Evolutionary conservation across 2,797 vertebrate species (phyloP).

Genomic region (Chelon labrosus): DNA sequence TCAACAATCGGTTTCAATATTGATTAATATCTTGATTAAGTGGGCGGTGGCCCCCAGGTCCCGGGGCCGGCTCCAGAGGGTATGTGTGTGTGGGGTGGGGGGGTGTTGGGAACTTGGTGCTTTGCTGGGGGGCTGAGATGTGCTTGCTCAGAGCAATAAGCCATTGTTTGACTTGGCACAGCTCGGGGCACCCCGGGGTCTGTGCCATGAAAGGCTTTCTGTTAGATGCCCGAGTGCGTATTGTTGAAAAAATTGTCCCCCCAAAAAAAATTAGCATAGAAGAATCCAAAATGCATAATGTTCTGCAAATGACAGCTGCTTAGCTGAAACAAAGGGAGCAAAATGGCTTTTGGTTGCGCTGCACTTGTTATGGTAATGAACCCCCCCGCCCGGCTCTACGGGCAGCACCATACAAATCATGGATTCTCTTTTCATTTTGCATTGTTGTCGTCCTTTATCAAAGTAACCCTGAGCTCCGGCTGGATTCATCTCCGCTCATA

Average conservation of each 20-base stretch:
- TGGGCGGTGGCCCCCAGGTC: constrained; percentile 69
- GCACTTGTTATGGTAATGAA: constrained; percentile 89
- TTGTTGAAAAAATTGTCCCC: constrained; percentile 95
- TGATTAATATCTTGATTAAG: constrained; percentile 93
- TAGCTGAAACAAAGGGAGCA: constrained; percentile 91
- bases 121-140: constrained; percentile 88
- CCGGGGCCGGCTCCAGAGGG: constrained; percentile 85
- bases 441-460: constrained; percentile 37
- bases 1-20: constrained; percentile 70
- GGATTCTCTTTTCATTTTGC: constrained; percentile 34
- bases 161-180: constrained; percentile 96
- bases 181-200: constrained; percentile 90
- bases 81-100: constrained; percentile 57
- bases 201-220: constrained; percentile 95
- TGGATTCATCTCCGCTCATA: neutral
- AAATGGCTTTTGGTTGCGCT: constrained; percentile 89
- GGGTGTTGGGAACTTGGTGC: constrained; percentile 87
- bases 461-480: neutral
- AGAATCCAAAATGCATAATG: constrained; percentile 94
- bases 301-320: constrained; percentile 97
- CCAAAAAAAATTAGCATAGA: constrained; percentile 96
- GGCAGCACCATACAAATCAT: constrained; percentile 62
- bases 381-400: constrained; percentile 66
- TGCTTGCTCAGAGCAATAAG: constrained; percentile 89
- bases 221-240: constrained; percentile 91